Evolutionary conservation across 2,797 vertebrate genomes (phyloP).

Genomic region (Bradypus variegatus): DNA sequence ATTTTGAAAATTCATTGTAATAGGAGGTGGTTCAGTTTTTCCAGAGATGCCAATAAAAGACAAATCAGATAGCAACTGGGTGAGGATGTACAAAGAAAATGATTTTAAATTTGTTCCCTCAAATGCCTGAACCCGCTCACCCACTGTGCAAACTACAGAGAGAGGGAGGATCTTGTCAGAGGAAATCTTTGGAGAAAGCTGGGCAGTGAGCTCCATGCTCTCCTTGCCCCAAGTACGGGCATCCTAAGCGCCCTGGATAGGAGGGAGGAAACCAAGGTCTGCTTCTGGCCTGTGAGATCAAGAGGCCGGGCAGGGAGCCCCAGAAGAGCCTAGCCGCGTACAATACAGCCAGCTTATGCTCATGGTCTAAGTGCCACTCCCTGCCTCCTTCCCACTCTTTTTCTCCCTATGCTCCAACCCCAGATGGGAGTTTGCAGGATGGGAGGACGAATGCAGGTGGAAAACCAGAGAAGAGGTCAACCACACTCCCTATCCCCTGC

Average conservation of each 20-base stretch:
- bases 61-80: neutral
- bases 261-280: neutral
- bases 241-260: neutral
- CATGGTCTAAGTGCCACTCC: neutral
- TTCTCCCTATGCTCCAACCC: neutral
- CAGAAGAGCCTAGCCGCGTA: neutral
- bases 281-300: neutral
- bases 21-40: neutral
- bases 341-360: neutral
- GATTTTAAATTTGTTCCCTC: neutral
- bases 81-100: neutral
- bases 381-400: neutral
- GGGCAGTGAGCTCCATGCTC: neutral
- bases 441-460: neutral
- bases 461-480: neutral
- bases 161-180: neutral
- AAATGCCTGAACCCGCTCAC: neutral
- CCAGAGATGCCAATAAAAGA: neutral
- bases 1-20: neutral
- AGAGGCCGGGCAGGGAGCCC: neutral
- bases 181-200: neutral
- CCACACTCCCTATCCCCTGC: rapidly evolving
- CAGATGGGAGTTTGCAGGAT: neutral
- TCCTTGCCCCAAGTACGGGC: no score
- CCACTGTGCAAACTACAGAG: neutral